Conservation (phyloP, 2,113 vertebrate genomes). For the Apteryx mantelli region DNA sequence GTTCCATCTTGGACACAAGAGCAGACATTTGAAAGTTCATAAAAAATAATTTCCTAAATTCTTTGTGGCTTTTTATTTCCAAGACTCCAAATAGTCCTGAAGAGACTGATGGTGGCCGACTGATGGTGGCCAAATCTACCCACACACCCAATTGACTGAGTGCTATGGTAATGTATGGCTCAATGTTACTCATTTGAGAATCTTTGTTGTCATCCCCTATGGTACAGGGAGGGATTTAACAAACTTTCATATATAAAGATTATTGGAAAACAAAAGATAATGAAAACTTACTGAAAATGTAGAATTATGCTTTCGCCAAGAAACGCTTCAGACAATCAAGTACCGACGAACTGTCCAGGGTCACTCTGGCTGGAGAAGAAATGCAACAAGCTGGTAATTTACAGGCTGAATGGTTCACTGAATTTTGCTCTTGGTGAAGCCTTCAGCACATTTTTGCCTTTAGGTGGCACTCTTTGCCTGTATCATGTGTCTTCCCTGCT, state of each 20-base stretch:
- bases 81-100: neutral
- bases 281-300: neutral
- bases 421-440: neutral
- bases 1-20: neutral
- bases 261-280: neutral
- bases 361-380: neutral
- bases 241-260: neutral
- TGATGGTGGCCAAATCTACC: neutral
- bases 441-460: neutral
- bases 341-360: neutral
- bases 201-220: neutral
- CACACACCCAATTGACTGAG: rapidly evolving
- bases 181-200: neutral
- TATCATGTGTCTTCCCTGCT: rapidly evolving
- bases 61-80: neutral
- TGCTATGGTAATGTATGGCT: neutral
- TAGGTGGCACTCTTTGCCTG: constrained; percentile 18
- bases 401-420: rapidly evolving
- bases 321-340: neutral
- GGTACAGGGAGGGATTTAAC: neutral
- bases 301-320: neutral
- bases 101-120: neutral
- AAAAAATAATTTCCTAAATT: neutral
- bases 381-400: neutral
- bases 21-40: neutral